Conservation (phyloP, 2,888 invertebrate genomes). For the Fissipunctia ypsillon region DNA sequence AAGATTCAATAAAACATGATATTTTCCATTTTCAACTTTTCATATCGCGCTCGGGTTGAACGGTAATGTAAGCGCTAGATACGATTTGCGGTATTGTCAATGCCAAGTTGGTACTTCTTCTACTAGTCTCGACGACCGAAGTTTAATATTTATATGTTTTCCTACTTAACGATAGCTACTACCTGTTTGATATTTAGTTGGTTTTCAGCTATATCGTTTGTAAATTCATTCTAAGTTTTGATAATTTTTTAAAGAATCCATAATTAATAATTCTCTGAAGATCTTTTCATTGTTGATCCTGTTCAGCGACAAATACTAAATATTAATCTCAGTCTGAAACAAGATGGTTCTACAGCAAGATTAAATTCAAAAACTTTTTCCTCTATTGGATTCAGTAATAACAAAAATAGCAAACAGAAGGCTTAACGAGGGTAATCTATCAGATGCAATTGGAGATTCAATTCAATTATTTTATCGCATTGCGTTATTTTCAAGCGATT, state of each 20-base stretch:
- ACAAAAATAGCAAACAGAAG: constrained; percentile 60
- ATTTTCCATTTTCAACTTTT: constrained; percentile 55
- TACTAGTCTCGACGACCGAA: constrained; percentile 14
- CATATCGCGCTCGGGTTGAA: constrained; percentile 38
- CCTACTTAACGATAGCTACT: neutral
- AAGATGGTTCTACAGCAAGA: constrained; percentile 21
- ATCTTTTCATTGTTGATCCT: neutral
- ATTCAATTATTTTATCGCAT: constrained; percentile 64
- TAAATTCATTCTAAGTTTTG: neutral
- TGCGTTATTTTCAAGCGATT: constrained; percentile 62
- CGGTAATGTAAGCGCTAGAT: constrained; percentile 35
- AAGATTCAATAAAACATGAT: constrained; percentile 51
- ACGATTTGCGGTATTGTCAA: constrained; percentile 58
- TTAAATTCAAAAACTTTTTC: constrained; percentile 49
- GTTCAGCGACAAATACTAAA: constrained; percentile 3
- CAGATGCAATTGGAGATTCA: constrained; percentile 68
- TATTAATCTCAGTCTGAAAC: constrained; percentile 17
- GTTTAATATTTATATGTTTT: constrained; percentile 18
- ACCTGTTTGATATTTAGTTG: neutral
- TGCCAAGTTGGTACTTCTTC: constrained; percentile 42
- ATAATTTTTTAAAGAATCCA: constrained; percentile 6
- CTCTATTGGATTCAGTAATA: constrained; percentile 48
- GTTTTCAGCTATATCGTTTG: neutral
- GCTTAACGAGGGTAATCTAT: constrained; percentile 68
- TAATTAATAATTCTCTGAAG: neutral